Percentiles rank a stretch among this genome's conserved stretches.
These are phyloP conservation scores for Phasia obesa DNA, from an alignment of 2,888 invertebrate genomes.

Conservation along the genomic window DNA sequence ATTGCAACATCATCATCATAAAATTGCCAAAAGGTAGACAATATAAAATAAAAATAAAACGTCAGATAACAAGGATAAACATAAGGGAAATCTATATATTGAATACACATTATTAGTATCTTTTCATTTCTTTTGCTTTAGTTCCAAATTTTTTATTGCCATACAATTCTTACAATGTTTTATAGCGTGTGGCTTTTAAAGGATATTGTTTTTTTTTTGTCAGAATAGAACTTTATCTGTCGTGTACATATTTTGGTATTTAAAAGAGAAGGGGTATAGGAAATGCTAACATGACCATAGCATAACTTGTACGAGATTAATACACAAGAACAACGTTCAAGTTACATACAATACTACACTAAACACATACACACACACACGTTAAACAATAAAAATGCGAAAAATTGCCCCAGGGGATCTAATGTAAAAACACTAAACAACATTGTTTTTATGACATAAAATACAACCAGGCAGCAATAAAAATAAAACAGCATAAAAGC, in stretches of 20 bases:
- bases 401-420: constrained; percentile 64
- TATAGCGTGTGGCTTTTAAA: constrained; percentile 63
- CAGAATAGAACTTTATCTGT: constrained; percentile 28
- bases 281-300: constrained; percentile 67
- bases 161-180: constrained; percentile 49
- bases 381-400: constrained; percentile 52
- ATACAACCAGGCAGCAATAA: constrained; percentile 59
- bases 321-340: constrained; percentile 7
- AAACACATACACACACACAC: background rate
- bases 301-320: constrained; percentile 43
- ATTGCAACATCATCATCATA: constrained; percentile 69
- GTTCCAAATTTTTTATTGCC: constrained; percentile 19
- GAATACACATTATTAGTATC: constrained; percentile 67
- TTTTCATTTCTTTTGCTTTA: constrained; percentile 43
- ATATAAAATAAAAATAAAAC: constrained; percentile 50
- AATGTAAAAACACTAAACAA: constrained; percentile 66
- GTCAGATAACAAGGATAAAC: constrained; percentile 57
- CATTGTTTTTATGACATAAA: constrained; percentile 65
- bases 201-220: constrained; percentile 56
- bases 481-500: constrained; percentile 17
- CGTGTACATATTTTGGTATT: constrained; percentile 3
- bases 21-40: constrained; percentile 64
- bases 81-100: constrained; percentile 69
- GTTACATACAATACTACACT: background rate
- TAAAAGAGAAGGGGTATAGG: constrained; percentile 34